Evolutionary conservation across 2,888 invertebrate species (phyloP).

Genomic region (Agrochola lota): DNA sequence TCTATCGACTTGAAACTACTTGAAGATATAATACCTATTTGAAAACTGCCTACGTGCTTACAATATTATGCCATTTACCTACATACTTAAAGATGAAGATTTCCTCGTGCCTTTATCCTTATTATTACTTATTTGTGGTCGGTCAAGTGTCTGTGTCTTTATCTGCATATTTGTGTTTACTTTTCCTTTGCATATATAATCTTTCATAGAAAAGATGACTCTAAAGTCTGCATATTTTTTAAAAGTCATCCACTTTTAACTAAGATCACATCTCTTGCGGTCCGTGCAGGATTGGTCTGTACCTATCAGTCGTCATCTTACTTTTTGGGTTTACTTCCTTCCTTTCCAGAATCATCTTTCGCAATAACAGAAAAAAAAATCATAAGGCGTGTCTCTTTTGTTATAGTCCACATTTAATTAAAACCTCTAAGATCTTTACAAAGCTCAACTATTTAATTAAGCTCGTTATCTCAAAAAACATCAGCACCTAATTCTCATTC

Average conservation of each 20-base stretch:
- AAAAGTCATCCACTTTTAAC: background rate
- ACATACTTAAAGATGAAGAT: background rate
- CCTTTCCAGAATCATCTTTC: background rate
- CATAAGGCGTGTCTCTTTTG: background rate
- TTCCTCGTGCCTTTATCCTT: background rate
- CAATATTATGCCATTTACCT: background rate
- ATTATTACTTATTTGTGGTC: background rate
- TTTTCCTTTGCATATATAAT: no score
- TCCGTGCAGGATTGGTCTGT: background rate
- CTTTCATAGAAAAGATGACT: background rate
- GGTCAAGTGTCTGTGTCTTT: background rate
- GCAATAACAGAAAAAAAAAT: background rate
- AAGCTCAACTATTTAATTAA: constrained; percentile 24
- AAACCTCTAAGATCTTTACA: background rate
- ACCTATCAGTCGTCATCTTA: background rate
- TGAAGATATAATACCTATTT: constrained; percentile 6
- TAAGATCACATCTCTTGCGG: background rate
- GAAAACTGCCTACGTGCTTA: background rate
- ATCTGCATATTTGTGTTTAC: background rate
- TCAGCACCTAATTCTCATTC: constrained; percentile 32
- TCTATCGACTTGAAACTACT: constrained; percentile 14
- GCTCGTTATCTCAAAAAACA: constrained; percentile 11
- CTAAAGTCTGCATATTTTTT: background rate
- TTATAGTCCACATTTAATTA: background rate
- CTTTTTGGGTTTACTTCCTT: background rate